Conservation (phyloP, 2,888 invertebrate genomes). For the Chironomus tentans region DNA sequence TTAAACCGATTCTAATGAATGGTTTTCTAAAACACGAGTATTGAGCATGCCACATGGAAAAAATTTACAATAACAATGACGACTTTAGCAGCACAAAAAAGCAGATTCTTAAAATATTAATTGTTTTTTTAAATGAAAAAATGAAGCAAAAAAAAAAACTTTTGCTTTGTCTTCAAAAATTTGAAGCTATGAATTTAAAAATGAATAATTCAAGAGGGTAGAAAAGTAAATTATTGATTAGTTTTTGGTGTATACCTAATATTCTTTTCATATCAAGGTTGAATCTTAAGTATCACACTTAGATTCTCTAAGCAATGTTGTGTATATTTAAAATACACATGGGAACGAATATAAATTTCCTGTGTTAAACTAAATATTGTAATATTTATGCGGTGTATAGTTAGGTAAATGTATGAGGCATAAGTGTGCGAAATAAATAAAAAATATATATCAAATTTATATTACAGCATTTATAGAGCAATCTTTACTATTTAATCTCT, state of each 20-base stretch:
- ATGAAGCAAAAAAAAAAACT: background rate
- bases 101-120: background rate
- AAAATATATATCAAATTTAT: background rate
- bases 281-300: background rate
- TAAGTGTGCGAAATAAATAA: background rate
- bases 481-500: background rate
- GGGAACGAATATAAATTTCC: background rate
- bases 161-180: background rate
- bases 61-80: background rate
- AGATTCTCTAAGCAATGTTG: background rate
- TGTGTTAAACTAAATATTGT: background rate
- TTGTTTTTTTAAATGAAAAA: background rate
- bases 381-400: background rate
- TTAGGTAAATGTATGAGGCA: background rate
- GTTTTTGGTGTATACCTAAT: background rate
- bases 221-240: slow-evolving; percentile 4
- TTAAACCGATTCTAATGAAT: background rate
- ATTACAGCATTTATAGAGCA: background rate
- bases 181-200: slow-evolving; percentile 1
- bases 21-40: background rate
- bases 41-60: background rate
- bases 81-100: background rate
- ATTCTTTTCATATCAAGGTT: background rate
- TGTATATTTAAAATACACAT: background rate
- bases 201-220: background rate